Evolutionary conservation across 1,140 invertebrate species (phyloP).

Genomic region (Luehdorfia chinensis): DNA sequence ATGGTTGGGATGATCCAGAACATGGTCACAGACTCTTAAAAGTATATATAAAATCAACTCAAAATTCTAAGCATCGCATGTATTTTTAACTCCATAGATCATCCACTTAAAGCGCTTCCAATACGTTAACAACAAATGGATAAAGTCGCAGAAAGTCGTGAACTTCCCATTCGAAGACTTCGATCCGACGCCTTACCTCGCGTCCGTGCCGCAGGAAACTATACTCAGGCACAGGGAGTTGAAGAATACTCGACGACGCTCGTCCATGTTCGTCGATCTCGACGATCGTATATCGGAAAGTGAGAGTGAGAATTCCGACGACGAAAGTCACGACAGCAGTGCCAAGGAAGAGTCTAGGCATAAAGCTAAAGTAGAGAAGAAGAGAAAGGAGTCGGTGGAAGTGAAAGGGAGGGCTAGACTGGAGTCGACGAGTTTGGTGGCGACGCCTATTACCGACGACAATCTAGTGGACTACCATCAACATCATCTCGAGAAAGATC

Average conservation of each 20-base stretch:
- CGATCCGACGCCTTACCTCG: slow-evolving; percentile 88
- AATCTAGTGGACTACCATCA: slow-evolving; percentile 87
- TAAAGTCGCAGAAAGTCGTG: slow-evolving; percentile 95
- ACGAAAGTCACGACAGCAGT: slow-evolving; percentile 30
- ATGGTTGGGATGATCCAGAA: too few relatives aligned
- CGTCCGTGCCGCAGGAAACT: slow-evolving; percentile 86
- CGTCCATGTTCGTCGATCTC: slow-evolving; percentile 38
- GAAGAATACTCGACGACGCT: slow-evolving; percentile 30
- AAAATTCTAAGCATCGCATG: too few relatives aligned
- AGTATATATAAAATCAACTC: too few relatives aligned
- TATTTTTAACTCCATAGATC: slow-evolving; percentile 87
- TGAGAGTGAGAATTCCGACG: slow-evolving; percentile 37
- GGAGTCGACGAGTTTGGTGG: slow-evolving; percentile 81
- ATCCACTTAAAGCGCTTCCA: slow-evolving; percentile 94
- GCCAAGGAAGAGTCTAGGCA: slow-evolving; percentile 14
- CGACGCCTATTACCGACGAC: slow-evolving; percentile 81
- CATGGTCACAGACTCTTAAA: too few relatives aligned
- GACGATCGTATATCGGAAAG: slow-evolving; percentile 39
- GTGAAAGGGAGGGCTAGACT: slow-evolving; percentile 70
- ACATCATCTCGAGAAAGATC: slow-evolving; percentile 80
- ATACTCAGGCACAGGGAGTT: slow-evolving; percentile 81
- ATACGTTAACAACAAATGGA: slow-evolving; percentile 91
- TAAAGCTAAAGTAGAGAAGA: slow-evolving; percentile 14
- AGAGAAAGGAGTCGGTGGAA: slow-evolving; percentile 26
- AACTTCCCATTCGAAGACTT: slow-evolving; percentile 91